Base-by-base conservation (phyloP, 2,797 vertebrate species). In the Alcedo atthis region DNA sequence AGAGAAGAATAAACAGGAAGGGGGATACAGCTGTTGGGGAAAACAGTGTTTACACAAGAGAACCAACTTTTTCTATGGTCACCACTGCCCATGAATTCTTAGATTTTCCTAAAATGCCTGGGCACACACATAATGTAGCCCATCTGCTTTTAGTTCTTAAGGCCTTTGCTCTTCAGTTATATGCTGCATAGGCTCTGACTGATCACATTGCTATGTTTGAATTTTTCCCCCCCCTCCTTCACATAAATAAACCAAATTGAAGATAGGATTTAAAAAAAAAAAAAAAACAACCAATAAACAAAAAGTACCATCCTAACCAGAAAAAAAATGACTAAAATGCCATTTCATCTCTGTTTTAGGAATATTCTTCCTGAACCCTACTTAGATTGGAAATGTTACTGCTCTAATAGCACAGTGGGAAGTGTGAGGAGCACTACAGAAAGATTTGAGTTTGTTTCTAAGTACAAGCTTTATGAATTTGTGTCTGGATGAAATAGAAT, bases 1-100 rank as follows among this genome's bases (percentile, higher is more conserved):
- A 96, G 84, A 85, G 79, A 85, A 95, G 88, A 90, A 93, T 96
- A 96, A 96, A 95, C 95, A 96, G 94, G 95, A 96, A 96, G 90
- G 40, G 78, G 58, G 89, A 87, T 94, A 94, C 93, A 96, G 95
- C 95, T 96, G 96, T 93, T 96, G 64, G 88, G 94, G 90, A 93
- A 95, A 96, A 87, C 62, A 80, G 16, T 95, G 93, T 95, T 96
- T 96, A 96, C 69, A 93, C 88, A 92, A 94, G 93, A 94, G 92
- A 91, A 95, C 75, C 75, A 78, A 87, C 62, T 53, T 93, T 69
- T 95, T 78, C 82, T 92, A 12, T 94, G 84, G 84, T 87, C 16
- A 0, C 88, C 94, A 85, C 79, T 96, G 84, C 94, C 92, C 85
- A 77, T 68, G 91, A 93, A 90, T 95, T 93, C 69, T 64, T 95